Evolutionary conservation across 2,797 vertebrate genomes (phyloP).

Genomic region (Intellagama lesueurii): DNA sequence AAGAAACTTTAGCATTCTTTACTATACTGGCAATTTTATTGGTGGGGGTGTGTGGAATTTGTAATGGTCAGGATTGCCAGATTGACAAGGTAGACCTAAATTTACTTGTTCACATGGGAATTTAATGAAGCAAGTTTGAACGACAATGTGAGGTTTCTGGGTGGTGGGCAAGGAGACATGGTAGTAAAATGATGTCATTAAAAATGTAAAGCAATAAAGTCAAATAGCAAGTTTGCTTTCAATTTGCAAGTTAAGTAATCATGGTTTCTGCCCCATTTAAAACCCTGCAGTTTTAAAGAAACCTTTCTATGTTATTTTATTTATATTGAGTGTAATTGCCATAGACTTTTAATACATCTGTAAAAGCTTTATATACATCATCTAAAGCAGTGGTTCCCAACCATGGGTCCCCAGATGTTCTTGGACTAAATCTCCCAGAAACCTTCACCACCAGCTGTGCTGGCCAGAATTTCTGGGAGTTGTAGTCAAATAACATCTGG

Average conservation of each 20-base stretch:
- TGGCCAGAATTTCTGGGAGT: too few species aligned
- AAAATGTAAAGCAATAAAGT: background rate
- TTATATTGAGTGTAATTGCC: background rate
- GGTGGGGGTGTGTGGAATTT: background rate
- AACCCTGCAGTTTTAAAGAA: background rate
- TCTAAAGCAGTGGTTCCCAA: background rate
- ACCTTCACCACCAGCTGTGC: too few species aligned
- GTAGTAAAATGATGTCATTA: background rate
- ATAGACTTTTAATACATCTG: background rate
- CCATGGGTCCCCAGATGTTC: too few species aligned
- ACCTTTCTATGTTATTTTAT: background rate
- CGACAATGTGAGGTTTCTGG: background rate
- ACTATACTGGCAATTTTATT: background rate
- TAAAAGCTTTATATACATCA: background rate
- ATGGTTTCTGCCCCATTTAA: background rate
- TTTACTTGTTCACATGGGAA: background rate
- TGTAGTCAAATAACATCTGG: too few species aligned
- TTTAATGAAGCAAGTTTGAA: background rate
- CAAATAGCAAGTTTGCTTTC: background rate
- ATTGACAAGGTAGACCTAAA: background rate
- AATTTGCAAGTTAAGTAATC: background rate
- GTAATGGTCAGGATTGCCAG: background rate
- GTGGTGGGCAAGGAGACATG: background rate
- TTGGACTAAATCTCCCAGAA: too few species aligned
- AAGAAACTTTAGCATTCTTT: background rate